Base-by-base conservation (phyloP, 2,797 vertebrate genomes). In the Melanotaenia boesemani region DNA sequence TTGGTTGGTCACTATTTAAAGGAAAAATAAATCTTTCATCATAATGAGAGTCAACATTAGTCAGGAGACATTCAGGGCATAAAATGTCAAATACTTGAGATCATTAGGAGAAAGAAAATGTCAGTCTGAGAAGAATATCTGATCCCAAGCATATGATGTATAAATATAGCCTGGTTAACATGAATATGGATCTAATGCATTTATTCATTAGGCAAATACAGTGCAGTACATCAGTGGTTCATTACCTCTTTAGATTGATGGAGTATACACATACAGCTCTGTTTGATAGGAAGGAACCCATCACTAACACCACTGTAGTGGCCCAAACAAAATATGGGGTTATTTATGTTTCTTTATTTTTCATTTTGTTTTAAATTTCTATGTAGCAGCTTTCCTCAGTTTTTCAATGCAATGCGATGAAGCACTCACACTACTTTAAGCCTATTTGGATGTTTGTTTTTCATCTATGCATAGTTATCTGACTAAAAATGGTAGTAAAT, bases 21-120 rank as follows among this genome's bases (percentile, higher is more conserved):
- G 63, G 36, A 74, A 80, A 83, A 57, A 13, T 74, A 84, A 41
- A 75, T 62, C 32, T 44, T 80, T 76, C 28, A 48, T 79, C 48
- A 70, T 39, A 66, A 65, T 74, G 69, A 81, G 68, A 54, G 63
- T 75, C 44, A 22, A 67, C 32, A 39, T 81, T 76, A 79, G 63
- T 63, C 20, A 11, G 1, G 30, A 39, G 60, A 74, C 72, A 46
- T 30, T 36, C 34, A 24, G 11, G 56, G 52, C 30, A 41, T 28
- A 30, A 72, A 76, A 84, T 80, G 59, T 70, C 66, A 82, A 70
- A 74, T 67, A 67, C 70, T 57, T 32, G 26, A 30, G 37, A 73
- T 71, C 37, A 69, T 70, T 73, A 58, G 20, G 20, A 62, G 7
- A 70, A 70, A 77, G 73, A 39, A 84, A 85, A 83, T 82, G 71